A percentile compares a stretch with the other conserved stretches of the same genome.
Evolutionary conservation across 2,797 vertebrate genomes (phyloP).

Genomic region (Sebastes iracundus): DNA sequence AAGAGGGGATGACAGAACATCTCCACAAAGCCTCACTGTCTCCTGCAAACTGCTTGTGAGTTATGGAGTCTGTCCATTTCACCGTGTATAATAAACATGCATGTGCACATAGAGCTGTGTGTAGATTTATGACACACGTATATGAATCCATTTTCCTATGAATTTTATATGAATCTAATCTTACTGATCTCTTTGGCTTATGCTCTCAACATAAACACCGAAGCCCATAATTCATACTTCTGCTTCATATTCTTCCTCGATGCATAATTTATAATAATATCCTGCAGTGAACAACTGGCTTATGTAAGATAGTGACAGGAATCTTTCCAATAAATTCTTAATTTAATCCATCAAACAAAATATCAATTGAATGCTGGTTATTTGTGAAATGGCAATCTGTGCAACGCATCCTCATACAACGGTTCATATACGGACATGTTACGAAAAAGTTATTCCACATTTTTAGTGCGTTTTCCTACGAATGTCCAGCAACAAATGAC

Average conservation of each 20-base stretch:
- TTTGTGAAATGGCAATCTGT: neutral
- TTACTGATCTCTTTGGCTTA: neutral
- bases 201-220: neutral
- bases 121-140: conserved; percentile 21
- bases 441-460: too few species aligned
- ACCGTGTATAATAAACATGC: conserved; percentile 18
- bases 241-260: neutral
- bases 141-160: neutral
- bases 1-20: conserved; percentile 74
- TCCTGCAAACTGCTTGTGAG: conserved; percentile 68
- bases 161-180: conserved; percentile 11
- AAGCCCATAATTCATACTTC: conserved; percentile 15
- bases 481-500: too few species aligned
- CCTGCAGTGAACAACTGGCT: neutral
- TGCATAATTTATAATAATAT: conserved; percentile 34
- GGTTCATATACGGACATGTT: too few species aligned
- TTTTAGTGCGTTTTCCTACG: too few species aligned
- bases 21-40: conserved; percentile 62
- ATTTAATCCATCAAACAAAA: conserved; percentile 15
- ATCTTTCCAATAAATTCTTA: neutral
- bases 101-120: neutral
- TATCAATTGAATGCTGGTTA: neutral
- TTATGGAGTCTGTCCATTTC: conserved; percentile 63
- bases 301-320: conserved; percentile 16
- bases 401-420: too few species aligned